Evolutionary conservation across 2,888 invertebrate genomes (phyloP), one percentile per base, ranked within the genome.

Genomic region (Harpagoxenus sublaevis): DNA sequence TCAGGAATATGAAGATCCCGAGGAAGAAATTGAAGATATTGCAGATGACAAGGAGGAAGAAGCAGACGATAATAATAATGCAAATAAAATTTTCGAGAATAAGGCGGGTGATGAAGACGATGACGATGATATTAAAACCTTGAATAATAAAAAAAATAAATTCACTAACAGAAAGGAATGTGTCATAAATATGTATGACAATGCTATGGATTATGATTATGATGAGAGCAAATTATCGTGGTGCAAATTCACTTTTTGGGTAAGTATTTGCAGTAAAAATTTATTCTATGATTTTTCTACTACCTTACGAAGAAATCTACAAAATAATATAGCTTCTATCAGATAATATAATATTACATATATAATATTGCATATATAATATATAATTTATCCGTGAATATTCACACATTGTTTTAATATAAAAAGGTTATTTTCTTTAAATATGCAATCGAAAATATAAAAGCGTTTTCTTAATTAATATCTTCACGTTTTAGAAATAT

Each of bases 231-330:
- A 97, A n/a, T 96, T 97, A 91, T 95, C 96, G 75, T 99, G 99
- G 99, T 99, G 98, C 94, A 97, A 97, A 94, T 94, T 99, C 4
- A 97, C 97, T 0, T 97, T 99, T 65, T 96, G 96, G 74, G 97
- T 97, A 94, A 96, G 96, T 83, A 60, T 66, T 70, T 45, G 2
- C 4, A 55, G 23, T 8, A 0, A 79, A 48, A 23, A 45, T 70
- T 70, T 99, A 98, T 94, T 15, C 99, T 6, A 97, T 6, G 97
- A 97, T 99, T 62, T 96, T 96, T 74, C 97, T 97, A 94, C 96
- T 96, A 83, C 55, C 65, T 57, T 6, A 8, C 3, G 18, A 62
- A 62, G 8, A 60, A 53, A 53, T 51, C 68, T 51, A 51, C 12
- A 48, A 51, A 57, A 35, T 35, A 42, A 39, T 31, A 28, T 68